phyloP scores from a whole-genome alignment of 2,888 invertebrate genomes.

The Stictocephala bisonia region DNA sequence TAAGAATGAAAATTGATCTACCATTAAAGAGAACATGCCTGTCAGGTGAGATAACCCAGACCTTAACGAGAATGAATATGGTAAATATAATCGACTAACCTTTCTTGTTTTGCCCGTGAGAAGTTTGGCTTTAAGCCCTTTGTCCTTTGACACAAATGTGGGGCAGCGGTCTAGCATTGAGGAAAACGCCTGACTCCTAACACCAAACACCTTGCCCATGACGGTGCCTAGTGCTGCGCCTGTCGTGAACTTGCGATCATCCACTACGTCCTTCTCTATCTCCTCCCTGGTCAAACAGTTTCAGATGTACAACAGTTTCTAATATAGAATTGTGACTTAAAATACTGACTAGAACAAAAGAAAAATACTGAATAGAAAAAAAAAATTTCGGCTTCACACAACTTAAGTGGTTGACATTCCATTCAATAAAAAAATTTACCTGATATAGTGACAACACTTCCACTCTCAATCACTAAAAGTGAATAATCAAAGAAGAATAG shows the following conservation, averaged over 20 bases:
- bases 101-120: conserved; percentile 77
- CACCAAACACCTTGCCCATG: conserved; percentile 79
- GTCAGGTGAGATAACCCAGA: not conserved
- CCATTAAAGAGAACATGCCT: not conserved
- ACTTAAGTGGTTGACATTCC: too few species aligned
- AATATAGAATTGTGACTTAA: too few species aligned
- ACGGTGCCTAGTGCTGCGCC: conserved; percentile 85
- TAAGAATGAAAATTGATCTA: not conserved
- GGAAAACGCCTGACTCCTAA: conserved; percentile 71
- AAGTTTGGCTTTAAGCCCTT: conserved; percentile 75
- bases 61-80: not conserved
- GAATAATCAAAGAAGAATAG: too few species aligned
- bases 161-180: conserved; percentile 78
- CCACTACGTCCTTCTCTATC: conserved; percentile 72
- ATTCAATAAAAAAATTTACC: too few species aligned
- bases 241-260: conserved; percentile 74
- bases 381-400: too few species aligned
- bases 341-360: too few species aligned
- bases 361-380: too few species aligned
- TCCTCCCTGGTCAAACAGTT: conserved; percentile 74
- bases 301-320: too few species aligned
- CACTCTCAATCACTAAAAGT: too few species aligned
- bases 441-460: too few species aligned
- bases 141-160: conserved; percentile 87
- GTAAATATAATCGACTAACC: conserved; percentile 63